Evolutionary conservation across 1,140 invertebrate species (phyloP).

Genomic region (Drosophila guanche): DNA sequence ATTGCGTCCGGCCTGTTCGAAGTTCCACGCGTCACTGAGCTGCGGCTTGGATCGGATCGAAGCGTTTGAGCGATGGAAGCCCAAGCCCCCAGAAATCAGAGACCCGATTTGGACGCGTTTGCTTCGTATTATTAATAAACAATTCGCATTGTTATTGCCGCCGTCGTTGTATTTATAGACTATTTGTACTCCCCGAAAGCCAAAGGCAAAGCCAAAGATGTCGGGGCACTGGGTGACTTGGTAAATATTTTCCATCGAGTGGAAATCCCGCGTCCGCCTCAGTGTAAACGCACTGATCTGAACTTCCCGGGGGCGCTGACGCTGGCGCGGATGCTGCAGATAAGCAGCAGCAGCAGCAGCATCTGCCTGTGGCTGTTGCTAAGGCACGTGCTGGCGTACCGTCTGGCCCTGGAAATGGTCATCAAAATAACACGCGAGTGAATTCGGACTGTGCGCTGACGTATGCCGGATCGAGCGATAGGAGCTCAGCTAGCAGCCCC

Average conservation of each 20-base stretch:
- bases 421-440: constrained; percentile 39
- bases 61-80: not conserved
- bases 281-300: not conserved
- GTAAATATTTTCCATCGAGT: not conserved
- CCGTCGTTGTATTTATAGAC: constrained; percentile 24
- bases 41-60: constrained; percentile 7
- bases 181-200: not conserved
- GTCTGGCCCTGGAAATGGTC: constrained; percentile 32
- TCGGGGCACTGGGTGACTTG: constrained; percentile 8
- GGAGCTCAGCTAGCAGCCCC: not conserved
- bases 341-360: not conserved
- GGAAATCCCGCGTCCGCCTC: constrained; percentile 1
- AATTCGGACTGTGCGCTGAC: constrained; percentile 3
- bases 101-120: constrained; percentile 2
- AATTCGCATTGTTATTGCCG: constrained; percentile 7
- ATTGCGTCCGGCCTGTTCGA: constrained; percentile 43
- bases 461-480: not conserved
- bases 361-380: constrained; percentile 4
- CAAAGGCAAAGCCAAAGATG: constrained; percentile 1
- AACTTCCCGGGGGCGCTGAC: no score
- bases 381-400: constrained; percentile 49
- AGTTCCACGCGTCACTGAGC: constrained; percentile 51
- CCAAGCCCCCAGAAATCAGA: constrained; percentile 30
- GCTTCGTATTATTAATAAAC: constrained; percentile 43
- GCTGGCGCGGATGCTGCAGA: no score